These are phyloP conservation scores for Seira sanloemensis DNA, from an alignment of 2,888 invertebrate genomes.

Conservation along the genomic window DNA sequence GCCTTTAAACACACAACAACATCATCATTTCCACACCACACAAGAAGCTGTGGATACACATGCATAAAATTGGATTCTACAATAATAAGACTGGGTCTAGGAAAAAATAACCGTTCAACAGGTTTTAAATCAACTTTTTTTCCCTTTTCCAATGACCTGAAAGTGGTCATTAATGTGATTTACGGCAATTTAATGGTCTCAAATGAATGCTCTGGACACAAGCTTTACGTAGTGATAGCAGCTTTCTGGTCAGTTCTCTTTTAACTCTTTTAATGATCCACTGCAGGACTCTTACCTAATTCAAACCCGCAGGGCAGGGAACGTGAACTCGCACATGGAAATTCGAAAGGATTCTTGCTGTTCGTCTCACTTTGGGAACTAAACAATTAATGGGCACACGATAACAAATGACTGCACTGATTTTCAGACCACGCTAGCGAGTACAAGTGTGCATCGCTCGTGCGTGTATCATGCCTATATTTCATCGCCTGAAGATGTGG, in stretches of 20 bases:
- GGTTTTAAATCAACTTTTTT: constrained; percentile 53
- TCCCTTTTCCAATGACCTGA: constrained; percentile 21
- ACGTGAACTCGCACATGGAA: too few relatives aligned
- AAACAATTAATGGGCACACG: neutral
- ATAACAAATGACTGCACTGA: neutral
- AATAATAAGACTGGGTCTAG: neutral
- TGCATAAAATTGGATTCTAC: neutral
- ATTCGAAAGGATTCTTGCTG: too few relatives aligned
- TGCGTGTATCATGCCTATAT: neutral
- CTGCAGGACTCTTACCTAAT: too few relatives aligned
- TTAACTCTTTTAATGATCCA: neutral
- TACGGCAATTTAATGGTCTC: constrained; percentile 50
- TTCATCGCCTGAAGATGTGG: neutral
- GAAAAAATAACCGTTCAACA: constrained; percentile 38
- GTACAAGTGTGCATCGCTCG: neutral
- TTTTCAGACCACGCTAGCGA: neutral
- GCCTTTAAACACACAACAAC: constrained; percentile 41
- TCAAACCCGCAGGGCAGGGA: too few relatives aligned
- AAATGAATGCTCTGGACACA: constrained; percentile 14
- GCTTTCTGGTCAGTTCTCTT: neutral
- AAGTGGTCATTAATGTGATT: constrained; percentile 61
- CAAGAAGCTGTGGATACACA: constrained; percentile 18
- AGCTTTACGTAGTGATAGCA: neutral
- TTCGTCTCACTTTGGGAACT: neutral
- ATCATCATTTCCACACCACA: constrained; percentile 22